Conservation (phyloP, 2,797 vertebrate genomes). For the Glossophaga mutica region DNA sequence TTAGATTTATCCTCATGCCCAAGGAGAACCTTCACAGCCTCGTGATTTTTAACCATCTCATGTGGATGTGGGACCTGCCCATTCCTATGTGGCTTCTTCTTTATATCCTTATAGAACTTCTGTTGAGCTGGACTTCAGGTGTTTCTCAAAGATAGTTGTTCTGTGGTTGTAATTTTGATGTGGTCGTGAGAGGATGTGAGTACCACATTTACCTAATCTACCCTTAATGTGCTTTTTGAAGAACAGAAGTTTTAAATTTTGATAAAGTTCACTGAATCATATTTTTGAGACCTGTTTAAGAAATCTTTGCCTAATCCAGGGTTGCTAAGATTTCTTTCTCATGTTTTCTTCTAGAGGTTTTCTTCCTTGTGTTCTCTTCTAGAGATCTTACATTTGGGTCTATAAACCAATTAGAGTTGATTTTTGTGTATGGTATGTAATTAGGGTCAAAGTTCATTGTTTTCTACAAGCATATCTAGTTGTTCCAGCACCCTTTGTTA, state of each 20-base stretch:
- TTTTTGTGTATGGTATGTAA: neutral
- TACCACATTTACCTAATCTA: neutral
- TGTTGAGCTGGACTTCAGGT: neutral
- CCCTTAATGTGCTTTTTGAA: neutral
- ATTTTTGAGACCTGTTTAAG: neutral
- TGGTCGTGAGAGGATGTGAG: neutral
- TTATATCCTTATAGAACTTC: neutral
- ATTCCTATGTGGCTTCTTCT: neutral
- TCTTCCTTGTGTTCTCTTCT: neutral
- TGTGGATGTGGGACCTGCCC: neutral
- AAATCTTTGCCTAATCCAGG: neutral
- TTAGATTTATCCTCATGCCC: neutral
- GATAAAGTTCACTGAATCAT: neutral
- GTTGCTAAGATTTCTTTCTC: neutral
- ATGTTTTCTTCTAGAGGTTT: neutral
- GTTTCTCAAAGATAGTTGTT: neutral
- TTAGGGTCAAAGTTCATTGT: neutral
- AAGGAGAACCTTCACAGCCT: neutral
- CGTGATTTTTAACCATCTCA: neutral
- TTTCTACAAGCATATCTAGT: neutral
- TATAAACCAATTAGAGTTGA: neutral
- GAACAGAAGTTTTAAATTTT: conserved; percentile 1
- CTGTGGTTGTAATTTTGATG: neutral
- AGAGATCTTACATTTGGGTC: neutral
- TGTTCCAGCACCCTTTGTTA: neutral